Evolutionary conservation across 2,888 invertebrate species (phyloP).

Genomic region (Acheta domesticus): DNA sequence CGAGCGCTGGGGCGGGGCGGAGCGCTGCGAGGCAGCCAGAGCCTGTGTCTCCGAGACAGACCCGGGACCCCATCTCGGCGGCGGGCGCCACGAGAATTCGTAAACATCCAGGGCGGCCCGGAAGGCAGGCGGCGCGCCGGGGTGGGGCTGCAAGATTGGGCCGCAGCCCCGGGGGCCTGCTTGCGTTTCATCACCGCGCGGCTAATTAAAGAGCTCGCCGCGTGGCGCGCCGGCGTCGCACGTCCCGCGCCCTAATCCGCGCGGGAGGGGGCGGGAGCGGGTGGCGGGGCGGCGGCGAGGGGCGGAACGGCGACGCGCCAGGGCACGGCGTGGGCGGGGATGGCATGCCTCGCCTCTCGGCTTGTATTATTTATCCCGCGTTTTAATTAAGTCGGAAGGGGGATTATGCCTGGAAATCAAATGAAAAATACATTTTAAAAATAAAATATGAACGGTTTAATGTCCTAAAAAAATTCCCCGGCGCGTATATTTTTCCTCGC

Average conservation of each 20-base stretch:
- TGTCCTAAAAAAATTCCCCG: not conserved
- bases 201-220: conserved; percentile 18
- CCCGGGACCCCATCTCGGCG: no score
- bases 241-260: not conserved
- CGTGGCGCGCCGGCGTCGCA: not conserved
- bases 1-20: not conserved
- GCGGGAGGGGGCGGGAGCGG: not conserved
- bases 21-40: not conserved
- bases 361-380: no score
- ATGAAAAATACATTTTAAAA: not conserved
- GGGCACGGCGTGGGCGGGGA: no score
- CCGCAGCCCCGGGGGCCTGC: not conserved
- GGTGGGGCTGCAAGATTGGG: not conserved
- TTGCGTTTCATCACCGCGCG: conserved; percentile 18
- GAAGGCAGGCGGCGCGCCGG: not conserved
- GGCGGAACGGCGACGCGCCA: not conserved
- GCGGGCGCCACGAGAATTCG: not conserved
- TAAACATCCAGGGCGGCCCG: not conserved
- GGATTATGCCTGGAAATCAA: not conserved
- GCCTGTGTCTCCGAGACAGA: no score
- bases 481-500: not conserved
- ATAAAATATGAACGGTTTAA: not conserved
- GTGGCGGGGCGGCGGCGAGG: not conserved
- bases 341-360: no score
- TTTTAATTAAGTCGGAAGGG: no score